phyloP scores from a whole-genome alignment of 2,797 vertebrate genomes.

The Sciurus carolinensis region DNA sequence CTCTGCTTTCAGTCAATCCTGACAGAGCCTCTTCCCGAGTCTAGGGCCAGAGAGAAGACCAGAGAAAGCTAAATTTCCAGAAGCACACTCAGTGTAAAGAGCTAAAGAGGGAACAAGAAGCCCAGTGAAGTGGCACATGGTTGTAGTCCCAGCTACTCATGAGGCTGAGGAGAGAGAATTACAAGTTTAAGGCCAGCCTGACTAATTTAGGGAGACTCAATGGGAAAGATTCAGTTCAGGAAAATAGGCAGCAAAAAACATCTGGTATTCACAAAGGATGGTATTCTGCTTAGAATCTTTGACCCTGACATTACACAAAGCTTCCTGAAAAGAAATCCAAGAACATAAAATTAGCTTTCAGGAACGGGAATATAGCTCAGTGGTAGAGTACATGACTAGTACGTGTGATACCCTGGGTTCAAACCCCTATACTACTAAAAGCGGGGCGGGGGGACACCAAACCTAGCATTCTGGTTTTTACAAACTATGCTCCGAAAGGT shows the following conservation, averaged over 20 bases:
- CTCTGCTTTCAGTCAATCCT: constrained; percentile 84
- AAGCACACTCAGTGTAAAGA: constrained; percentile 53
- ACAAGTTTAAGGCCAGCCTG: too few relatives aligned
- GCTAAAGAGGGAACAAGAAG: constrained; percentile 16
- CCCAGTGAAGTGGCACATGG: too few relatives aligned
- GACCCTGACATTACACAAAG: background rate
- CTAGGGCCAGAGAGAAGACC: constrained; percentile 87
- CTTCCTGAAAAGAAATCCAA: constrained; percentile 34
- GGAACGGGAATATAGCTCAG: too few relatives aligned
- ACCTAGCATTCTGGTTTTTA: background rate
- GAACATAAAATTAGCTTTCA: background rate
- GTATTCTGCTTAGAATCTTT: background rate
- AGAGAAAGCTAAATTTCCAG: constrained; percentile 12
- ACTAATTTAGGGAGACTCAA: background rate
- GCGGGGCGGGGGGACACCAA: too few relatives aligned
- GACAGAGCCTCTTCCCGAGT: constrained; percentile 93
- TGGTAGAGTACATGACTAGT: too few relatives aligned
- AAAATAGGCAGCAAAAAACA: constrained; percentile 37
- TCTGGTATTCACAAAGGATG: background rate
- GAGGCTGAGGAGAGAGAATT: too few relatives aligned
- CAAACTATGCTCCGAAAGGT: background rate
- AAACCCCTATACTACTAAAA: too few relatives aligned
- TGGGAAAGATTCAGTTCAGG: background rate
- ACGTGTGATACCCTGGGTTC: too few relatives aligned
- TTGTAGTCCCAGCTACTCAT: too few relatives aligned